Evolutionary conservation across 2,888 invertebrate species (phyloP), one percentile per base, ranked within the genome.

Genomic region (Desoria tigrina): DNA sequence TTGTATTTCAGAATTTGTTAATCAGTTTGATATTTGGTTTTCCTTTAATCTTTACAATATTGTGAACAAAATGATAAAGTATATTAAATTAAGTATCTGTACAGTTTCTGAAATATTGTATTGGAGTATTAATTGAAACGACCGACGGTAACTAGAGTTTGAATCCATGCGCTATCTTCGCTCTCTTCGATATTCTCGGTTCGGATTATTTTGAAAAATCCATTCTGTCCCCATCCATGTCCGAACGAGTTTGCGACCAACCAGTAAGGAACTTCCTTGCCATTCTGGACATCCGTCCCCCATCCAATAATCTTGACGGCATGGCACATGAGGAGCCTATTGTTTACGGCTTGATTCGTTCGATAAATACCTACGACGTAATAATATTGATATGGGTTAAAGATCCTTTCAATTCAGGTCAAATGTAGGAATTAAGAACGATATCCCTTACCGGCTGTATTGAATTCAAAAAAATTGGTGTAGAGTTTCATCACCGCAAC

Each of bases 241-340:
- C 94, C 94, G 94, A 94, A 95, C 0, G 92, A 93, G 83, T 95
- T 95, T 60, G 91, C 92, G 76, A 92, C 86, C 24, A 92, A 84
- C 94, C 94, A 95, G 80, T 93, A 95, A 53, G 90, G 89, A 59
- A 84, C 85, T 26, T 57, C 66, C 11, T 84, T 85, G 71, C 91
- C 88, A 32, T 32, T 4, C 21, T 45, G 45, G 16, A 18, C 21
- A 71, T 91, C 89, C 72, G 84, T 83, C 42, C 94, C 94, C 90
- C 92, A 95, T n/a, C 94, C 94, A 55, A 94, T 80, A 57, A 94
- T 88, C 78, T 89, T 89, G 60, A 94, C 86, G 28, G 94, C 93
- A 80, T 94, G 94, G 0, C 92, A 92, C 24, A 93, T 94, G 4
- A 93, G 82, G 0, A 86, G 85, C 79, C 93, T 92, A 77, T 87